phyloP scores from a whole-genome alignment of 2,888 invertebrate species.

The Spialia ferax region DNA sequence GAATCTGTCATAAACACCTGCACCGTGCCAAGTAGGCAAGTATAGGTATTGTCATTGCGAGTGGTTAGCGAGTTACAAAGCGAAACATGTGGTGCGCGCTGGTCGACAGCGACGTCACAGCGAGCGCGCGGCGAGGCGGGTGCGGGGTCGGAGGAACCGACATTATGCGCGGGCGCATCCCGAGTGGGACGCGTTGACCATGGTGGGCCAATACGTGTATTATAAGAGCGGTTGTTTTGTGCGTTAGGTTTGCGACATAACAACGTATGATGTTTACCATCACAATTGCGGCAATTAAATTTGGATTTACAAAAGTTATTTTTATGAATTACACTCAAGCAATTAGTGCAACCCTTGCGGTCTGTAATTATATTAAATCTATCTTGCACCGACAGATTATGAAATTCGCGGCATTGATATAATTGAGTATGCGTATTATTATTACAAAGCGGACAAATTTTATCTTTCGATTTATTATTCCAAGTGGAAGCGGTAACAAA shows the following conservation, averaged over 20 bases:
- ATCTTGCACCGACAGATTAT: neutral
- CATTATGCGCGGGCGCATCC: slow-evolving; percentile 4
- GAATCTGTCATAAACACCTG: neutral
- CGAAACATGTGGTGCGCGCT: neutral
- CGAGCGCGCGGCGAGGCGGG: neutral
- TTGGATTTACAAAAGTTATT: neutral
- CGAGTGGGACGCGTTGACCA: neutral
- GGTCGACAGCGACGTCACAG: neutral
- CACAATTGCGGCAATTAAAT: neutral
- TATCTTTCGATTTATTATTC: neutral
- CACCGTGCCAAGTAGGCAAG: neutral
- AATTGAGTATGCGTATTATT: slow-evolving; percentile 5
- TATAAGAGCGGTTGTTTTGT: neutral
- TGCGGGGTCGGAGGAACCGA: neutral
- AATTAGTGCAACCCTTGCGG: slow-evolving; percentile 5
- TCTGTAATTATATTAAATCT: slow-evolving; percentile 10
- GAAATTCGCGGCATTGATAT: neutral
- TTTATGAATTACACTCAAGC: slow-evolving; percentile 5
- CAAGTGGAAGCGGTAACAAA: neutral
- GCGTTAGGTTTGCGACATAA: neutral
- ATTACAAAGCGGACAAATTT: slow-evolving; percentile 7
- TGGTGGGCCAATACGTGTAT: neutral
- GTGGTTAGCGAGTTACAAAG: neutral
- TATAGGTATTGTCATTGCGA: neutral
- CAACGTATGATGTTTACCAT: neutral